Percentiles rank a stretch among this genome's conserved stretches.
Evolutionary conservation across 2,797 vertebrate species (phyloP).

Genomic region (Artibeus jamaicensis): DNA sequence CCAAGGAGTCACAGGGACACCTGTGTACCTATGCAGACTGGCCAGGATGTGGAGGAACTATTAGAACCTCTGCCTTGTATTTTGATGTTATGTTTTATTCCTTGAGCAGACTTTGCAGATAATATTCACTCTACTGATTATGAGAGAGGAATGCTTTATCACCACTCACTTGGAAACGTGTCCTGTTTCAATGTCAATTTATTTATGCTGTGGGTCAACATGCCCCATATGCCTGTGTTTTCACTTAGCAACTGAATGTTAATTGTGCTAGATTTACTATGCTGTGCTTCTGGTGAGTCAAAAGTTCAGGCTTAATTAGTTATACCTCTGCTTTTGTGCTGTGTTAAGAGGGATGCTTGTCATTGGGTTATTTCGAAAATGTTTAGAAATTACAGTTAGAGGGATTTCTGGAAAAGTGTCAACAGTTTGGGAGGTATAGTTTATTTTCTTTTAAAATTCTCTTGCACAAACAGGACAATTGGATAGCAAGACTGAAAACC

Average conservation of each 20-base stretch:
- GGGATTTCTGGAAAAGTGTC: not conserved
- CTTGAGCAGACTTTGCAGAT: not conserved
- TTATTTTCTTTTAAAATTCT: not conserved
- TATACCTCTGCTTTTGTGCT: not conserved
- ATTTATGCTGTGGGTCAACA: not conserved
- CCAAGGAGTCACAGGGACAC: not conserved
- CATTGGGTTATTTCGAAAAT: not conserved
- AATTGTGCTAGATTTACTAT: not conserved
- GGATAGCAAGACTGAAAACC: not conserved
- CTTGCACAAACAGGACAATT: not conserved
- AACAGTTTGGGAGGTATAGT: not conserved
- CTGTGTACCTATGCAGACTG: conserved; percentile 3
- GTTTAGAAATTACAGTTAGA: not conserved
- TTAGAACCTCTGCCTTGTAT: not conserved
- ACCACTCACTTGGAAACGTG: not conserved
- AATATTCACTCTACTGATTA: not conserved
- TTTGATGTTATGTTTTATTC: not conserved
- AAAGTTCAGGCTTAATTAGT: not conserved
- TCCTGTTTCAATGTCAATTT: not conserved
- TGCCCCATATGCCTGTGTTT: not conserved
- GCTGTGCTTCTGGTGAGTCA: not conserved
- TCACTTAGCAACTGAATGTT: not conserved
- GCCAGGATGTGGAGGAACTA: not conserved
- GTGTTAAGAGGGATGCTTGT: not conserved
- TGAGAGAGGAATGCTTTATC: not conserved